Evolutionary conservation across 2,888 invertebrate species (phyloP).

Genomic region (Dicyrtoma fusca): DNA sequence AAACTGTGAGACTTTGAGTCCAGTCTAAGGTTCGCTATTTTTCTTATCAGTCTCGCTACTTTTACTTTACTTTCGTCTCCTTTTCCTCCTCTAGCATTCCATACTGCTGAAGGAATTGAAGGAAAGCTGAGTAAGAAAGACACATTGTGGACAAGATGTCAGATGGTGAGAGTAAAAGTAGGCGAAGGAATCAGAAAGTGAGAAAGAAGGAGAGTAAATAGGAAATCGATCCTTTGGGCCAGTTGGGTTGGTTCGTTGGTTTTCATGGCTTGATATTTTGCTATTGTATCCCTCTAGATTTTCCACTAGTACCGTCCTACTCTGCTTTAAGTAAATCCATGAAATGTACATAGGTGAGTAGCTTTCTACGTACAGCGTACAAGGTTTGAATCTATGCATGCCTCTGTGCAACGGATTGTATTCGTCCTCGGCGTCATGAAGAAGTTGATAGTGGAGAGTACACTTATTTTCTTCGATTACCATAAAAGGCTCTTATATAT

Average conservation of each 20-base stretch:
- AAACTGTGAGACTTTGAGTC: not conserved
- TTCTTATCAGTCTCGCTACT: not conserved
- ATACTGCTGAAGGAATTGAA: not conserved
- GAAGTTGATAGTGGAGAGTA: not conserved
- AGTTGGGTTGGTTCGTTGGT: not conserved
- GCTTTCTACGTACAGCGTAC: not conserved
- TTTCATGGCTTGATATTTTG: constrained; percentile 9
- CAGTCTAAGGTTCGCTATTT: not conserved
- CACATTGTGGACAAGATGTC: constrained; percentile 31
- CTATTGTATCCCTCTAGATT: not conserved
- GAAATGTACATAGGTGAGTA: no score
- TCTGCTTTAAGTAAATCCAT: no score
- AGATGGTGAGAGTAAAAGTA: not conserved
- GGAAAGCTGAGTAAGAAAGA: not conserved
- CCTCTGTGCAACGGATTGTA: no score
- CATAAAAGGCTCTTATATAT: constrained; percentile 35
- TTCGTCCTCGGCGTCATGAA: no score
- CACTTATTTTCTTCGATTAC: constrained; percentile 25
- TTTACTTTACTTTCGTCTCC: not conserved
- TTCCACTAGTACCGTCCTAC: no score
- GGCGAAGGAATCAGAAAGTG: not conserved
- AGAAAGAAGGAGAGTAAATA: constrained; percentile 18
- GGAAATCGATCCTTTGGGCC: constrained; percentile 25
- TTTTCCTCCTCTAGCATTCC: not conserved
- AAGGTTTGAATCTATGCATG: not conserved